Base-by-base conservation (phyloP, 2,113 vertebrate species). In the Dipodomys spectabilis region DNA sequence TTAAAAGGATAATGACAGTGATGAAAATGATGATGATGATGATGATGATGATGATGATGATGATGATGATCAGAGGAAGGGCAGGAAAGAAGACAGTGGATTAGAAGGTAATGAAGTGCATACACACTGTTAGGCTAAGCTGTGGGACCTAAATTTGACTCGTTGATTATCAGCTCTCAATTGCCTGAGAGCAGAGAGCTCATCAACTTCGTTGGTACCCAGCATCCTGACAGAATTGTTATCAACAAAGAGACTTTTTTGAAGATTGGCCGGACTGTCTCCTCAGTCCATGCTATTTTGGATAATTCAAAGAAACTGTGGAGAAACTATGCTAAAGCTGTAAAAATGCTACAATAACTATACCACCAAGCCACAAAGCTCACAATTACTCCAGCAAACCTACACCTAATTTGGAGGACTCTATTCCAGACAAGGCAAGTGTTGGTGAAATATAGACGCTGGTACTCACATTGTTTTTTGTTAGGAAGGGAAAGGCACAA, bases 391-490 rank as follows among this genome's bases (percentile, higher is more conserved):
- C 35, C 32, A 39, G 35, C 19, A 32, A 39, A 73, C 32, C 9
- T 39, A 2, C 27, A 39, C 10, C 2, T 45, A 15, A 8, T 25
- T 39, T 35, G 20, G 16, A 67, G 65, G 39, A 44, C 35, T 44
- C 7, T 35, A 67, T 7, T 7, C 18, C 65, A 44, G 35, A 35
- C 9, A 64, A 82, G 28, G 30, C 9, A 82, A 20, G 15, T 5
- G 6, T 44, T 67, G 15, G 16, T 73, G 19, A 82, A 18, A 4
- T 30, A 6, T 30, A 82, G 15, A 27, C 6, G 15, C 4, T 39
- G 4, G 15, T 71, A 5, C 15, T 67, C 1, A 30, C 4, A 0
- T 1, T 28, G 20, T 45, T 45, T 25, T 65, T 25, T 27, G 23
- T 9, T 7, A 39, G 6, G 60, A 28, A 19, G 23, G 12, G 35